These are phyloP conservation scores for Ovis canadensis DNA, from an alignment of 2,113 vertebrate species.

Conservation along the genomic window DNA sequence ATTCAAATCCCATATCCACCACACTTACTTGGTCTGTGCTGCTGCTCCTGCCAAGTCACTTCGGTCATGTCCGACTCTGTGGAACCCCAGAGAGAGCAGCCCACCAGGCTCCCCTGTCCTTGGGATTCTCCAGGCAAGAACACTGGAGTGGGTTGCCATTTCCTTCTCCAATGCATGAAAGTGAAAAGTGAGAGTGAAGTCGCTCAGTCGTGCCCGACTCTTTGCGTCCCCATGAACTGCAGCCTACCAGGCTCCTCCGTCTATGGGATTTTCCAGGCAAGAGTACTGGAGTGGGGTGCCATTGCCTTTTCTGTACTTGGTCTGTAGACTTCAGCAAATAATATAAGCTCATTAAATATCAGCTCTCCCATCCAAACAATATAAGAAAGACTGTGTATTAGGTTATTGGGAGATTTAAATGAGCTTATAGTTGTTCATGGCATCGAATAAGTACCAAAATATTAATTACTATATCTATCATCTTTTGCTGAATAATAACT, in stretches of 20 bases:
- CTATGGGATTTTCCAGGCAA: too few species aligned
- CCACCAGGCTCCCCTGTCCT: background rate
- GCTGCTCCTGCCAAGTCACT: background rate
- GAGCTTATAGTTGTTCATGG: background rate
- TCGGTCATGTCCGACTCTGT: background rate
- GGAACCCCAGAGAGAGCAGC: rapidly evolving
- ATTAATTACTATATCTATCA: background rate
- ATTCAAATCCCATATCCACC: background rate
- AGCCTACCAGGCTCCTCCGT: too few species aligned
- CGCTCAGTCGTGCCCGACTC: too few species aligned
- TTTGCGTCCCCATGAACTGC: too few species aligned
- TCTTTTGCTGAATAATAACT: background rate
- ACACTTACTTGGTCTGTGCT: background rate
- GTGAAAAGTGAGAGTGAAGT: too few species aligned
- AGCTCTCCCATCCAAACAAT: background rate
- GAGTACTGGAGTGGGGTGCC: too few species aligned
- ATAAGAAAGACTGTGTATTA: background rate
- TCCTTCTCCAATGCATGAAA: too few species aligned
- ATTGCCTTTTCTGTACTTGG: too few species aligned
- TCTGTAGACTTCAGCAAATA: background rate
- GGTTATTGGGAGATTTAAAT: background rate
- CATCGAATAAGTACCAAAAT: background rate
- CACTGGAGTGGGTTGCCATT: too few species aligned
- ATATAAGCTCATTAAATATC: background rate
- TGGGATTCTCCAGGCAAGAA: too few species aligned